Evolutionary conservation across 1,140 invertebrate genomes (phyloP).

Genomic region (Bombus huntii): DNA sequence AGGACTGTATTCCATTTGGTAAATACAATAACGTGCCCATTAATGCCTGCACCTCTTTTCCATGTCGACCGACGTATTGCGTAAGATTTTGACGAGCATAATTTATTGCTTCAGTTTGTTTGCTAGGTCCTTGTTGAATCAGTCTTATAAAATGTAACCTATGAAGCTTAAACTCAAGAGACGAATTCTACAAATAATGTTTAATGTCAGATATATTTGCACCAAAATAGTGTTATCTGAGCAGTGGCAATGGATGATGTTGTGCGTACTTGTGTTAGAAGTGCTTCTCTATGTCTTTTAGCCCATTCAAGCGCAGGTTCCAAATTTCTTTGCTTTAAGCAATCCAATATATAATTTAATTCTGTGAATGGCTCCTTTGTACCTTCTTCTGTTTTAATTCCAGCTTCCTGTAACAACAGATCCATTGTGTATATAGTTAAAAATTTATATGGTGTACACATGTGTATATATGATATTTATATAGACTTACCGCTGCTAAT

Average conservation of each 20-base stretch:
- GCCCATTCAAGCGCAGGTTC: slow-evolving; percentile 92
- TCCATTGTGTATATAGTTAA: background rate
- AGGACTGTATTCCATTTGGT: slow-evolving; percentile 89
- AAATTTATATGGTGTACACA: too few relatives aligned
- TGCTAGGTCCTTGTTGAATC: slow-evolving; percentile 86
- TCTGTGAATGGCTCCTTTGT: slow-evolving; percentile 93
- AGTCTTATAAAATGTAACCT: slow-evolving; percentile 88
- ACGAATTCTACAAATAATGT: slow-evolving; percentile 85
- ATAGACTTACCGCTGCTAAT: slow-evolving; percentile 85
- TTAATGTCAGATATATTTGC: background rate
- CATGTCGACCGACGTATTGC: slow-evolving; percentile 90
- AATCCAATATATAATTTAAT: slow-evolving; percentile 92
- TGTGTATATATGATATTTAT: background rate
- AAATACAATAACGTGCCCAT: slow-evolving; percentile 95
- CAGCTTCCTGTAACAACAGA: slow-evolving; percentile 86
- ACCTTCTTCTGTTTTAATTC: slow-evolving; percentile 86
- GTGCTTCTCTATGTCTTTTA: slow-evolving; percentile 85
- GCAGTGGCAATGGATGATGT: background rate
- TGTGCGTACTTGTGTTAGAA: slow-evolving; percentile 83
- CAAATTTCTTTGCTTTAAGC: slow-evolving; percentile 90
- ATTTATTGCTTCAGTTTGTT: slow-evolving; percentile 90
- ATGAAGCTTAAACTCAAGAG: slow-evolving; percentile 94
- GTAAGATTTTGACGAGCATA: slow-evolving; percentile 94
- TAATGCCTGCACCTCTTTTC: slow-evolving; percentile 93
- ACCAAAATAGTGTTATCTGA: background rate